Evolutionary conservation across 2,113 vertebrate genomes (phyloP).

Genomic region (Clinocottus analis): DNA sequence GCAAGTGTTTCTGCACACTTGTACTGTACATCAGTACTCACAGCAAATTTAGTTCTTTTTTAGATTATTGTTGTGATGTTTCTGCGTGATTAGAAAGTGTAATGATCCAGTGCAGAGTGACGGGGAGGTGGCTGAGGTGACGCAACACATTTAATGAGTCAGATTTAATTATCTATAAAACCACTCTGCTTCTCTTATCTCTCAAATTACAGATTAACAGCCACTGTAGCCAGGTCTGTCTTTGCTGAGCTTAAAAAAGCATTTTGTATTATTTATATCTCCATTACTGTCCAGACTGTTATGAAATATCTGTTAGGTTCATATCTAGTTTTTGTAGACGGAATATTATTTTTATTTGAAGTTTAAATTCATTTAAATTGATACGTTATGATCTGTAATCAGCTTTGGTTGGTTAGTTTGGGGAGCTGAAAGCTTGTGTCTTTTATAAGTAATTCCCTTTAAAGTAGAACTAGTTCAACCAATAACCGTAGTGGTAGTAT

Average conservation of each 20-base stretch:
- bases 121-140: not conserved
- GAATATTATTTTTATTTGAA: not conserved
- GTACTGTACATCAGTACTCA: conserved; percentile 22
- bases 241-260: not conserved
- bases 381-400: not conserved
- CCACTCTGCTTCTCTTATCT: not conserved
- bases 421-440: not conserved
- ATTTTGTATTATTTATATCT: not conserved
- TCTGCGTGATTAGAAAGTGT: conserved; percentile 10
- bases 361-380: not conserved
- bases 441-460: not conserved
- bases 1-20: conserved; percentile 14
- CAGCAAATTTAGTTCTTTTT: conserved; percentile 21
- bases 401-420: not conserved
- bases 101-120: conserved; percentile 19
- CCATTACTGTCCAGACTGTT: not conserved
- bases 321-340: not conserved
- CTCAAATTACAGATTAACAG: not conserved
- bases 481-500: not conserved
- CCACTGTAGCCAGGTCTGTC: not conserved
- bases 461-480: not conserved
- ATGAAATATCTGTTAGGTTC: not conserved
- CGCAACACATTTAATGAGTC: conserved; percentile 30
- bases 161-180: conserved; percentile 26
- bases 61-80: not conserved